Base-by-base conservation (phyloP, 1,140 invertebrate genomes). In the Triops longicaudatus region DNA sequence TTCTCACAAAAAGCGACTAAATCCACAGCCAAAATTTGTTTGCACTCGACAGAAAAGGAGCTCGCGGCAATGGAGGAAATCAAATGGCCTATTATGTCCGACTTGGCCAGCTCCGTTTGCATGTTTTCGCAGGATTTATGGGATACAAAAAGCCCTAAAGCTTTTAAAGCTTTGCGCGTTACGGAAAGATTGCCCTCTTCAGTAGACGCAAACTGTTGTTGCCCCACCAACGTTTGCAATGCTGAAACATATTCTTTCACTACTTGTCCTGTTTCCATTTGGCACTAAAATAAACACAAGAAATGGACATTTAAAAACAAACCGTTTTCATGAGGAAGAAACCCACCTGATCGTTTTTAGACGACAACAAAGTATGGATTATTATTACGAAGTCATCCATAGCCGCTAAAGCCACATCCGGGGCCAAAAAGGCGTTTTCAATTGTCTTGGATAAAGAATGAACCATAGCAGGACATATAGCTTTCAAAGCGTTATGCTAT, bases 381-480 rank as follows among this genome's bases (percentile, higher is more conserved):
- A 89, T 88, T n/a, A 85, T 81, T 10, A 86, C 84, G 77, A 88
- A 87, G 81, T 88, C 88, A 78, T 86, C 85, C 17, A 89, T 81
- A n/a, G 86, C 86, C 6, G 85, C 81, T 44, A 81, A 77, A 43
- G 86, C 84, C 42, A 87, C 77, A 12, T 81, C 81, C 72, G 80
- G 80, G 27, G 82, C 78, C 79, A 83, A 82, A 76, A 83, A 81
- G 82, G 82, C 79, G 78, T 83, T 82, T 79, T 85, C 81, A 79
- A 87, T 81, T 26, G 85, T 82, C 81, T 84, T 85, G 81, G 88
- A 85, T 37, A 89, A 81, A 78, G 89, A 83, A 79, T 88, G 87
- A 31, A 88, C 84, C 5, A 88, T 89, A 12, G 89, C 88, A 17
- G 89, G 89, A 79, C 87, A 89, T 74, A 89, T 87, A 22, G 87